Conservation (phyloP, 1,140 invertebrate species). For the Sesamia nonagrioides region DNA sequence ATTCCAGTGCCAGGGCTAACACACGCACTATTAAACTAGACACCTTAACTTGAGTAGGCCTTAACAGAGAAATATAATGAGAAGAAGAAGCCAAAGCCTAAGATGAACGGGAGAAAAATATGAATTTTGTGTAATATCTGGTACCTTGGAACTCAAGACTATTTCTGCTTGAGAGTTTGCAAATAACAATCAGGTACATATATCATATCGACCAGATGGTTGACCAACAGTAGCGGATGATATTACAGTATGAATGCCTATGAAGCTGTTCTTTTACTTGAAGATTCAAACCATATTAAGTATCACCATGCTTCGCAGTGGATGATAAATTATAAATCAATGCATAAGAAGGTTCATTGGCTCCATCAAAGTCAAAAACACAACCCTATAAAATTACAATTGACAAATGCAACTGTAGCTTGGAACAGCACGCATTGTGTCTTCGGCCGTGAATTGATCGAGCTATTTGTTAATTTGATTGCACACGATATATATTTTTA, state of each 20-base stretch:
- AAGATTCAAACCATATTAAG: too few relatives aligned
- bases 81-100: neutral
- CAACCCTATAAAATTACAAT: neutral
- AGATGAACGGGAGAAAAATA: neutral
- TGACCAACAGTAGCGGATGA: too few relatives aligned
- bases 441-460: neutral
- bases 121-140: too few relatives aligned
- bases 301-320: too few relatives aligned
- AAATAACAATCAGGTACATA: neutral
- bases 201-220: too few relatives aligned
- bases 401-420: neutral
- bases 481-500: neutral
- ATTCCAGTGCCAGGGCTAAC: slow-evolving; percentile 33
- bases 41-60: neutral
- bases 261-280: too few relatives aligned
- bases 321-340: too few relatives aligned
- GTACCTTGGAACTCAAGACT: too few relatives aligned
- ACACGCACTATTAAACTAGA: neutral
- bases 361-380: neutral
- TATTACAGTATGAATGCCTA: too few relatives aligned
- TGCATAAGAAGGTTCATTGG: neutral
- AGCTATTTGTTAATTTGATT: slow-evolving; percentile 1
- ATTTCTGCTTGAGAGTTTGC: too few relatives aligned
- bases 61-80: neutral
- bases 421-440: neutral